Conservation (phyloP, 2,113 vertebrate species). For the Dendropsophus ebraccatus region DNA sequence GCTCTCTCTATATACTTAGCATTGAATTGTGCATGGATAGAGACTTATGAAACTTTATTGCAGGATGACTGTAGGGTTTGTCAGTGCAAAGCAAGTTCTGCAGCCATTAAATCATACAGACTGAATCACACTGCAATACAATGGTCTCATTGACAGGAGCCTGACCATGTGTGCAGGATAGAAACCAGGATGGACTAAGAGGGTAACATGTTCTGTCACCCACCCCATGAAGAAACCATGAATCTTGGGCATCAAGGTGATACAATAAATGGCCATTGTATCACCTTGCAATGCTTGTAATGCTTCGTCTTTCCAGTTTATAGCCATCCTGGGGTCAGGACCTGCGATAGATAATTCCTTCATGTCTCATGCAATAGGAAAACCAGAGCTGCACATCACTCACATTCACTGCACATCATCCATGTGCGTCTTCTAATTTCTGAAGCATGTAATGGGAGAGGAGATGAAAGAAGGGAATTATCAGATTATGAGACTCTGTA, state of each 20-base stretch:
- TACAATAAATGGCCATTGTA: too few species aligned
- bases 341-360: background rate
- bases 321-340: background rate
- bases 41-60: background rate
- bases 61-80: background rate
- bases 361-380: background rate
- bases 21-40: background rate
- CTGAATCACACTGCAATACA: background rate
- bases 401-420: constrained; percentile 7
- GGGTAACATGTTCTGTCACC: background rate
- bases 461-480: constrained; percentile 31
- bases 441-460: background rate
- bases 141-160: constrained; percentile 1
- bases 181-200: background rate
- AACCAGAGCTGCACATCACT: background rate
- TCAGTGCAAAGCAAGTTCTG: background rate
- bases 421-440: background rate
- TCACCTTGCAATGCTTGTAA: background rate
- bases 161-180: background rate
- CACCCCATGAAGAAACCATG: background rate
- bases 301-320: background rate
- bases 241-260: too few species aligned
- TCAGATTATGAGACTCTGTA: constrained; percentile 31
- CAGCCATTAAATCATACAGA: background rate
- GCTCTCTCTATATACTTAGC: too few species aligned